Evolutionary conservation across 2,888 invertebrate genomes (phyloP), one percentile per base, ranked within the genome.

Genomic region (Drosophila antonietae): DNA sequence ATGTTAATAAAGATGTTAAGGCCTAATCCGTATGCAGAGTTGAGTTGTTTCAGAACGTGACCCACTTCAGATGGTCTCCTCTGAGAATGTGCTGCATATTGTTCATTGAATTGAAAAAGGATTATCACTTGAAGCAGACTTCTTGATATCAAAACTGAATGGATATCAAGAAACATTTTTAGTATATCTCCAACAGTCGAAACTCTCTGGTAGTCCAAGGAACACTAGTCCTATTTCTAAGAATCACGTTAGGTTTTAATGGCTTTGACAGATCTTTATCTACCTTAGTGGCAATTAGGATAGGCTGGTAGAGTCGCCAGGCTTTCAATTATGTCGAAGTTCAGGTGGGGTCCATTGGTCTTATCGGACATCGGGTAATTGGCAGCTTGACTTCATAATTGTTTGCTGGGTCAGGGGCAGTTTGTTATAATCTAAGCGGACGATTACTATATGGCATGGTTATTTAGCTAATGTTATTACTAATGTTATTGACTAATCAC

Each of bases 361-460:
- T 85, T 85, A 85, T 83, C 83, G 63, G 15, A 37, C 68, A 83
- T 83, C 83, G 83, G 73, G 66, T 59, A 83, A 85, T 73, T 70
- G 69, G 63, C 68, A 77, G 76, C 62, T 83, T 74, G 69, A 74
- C 73, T 71, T 67, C 5, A 20, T 15, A 23, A 57, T 44, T 57
- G 35, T 20, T 35, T 33, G 6, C 10, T 15, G 52, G 73, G 74
- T 62, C 71, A 69, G 76, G 65, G 60, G 60, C 43, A 52, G 59
- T 53, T 60, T 31, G 75, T 52, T 75, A 75, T 72, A 63, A 81
- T 69, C 70, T 78, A 33, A 33, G 12, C 6, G 77, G 5, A 10
- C 15, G 9, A 28, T 41, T 39, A 20, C 20, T 20, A 0, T 28
- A 10, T 44, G 68, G 71, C 2, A 64, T 14, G 0, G 20, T 20